Percentiles rank a stretch among this genome's conserved stretches.
These are phyloP conservation scores for Trachelus stipa DNA, from an alignment of 2,888 invertebrate genomes.

Conservation along the genomic window DNA sequence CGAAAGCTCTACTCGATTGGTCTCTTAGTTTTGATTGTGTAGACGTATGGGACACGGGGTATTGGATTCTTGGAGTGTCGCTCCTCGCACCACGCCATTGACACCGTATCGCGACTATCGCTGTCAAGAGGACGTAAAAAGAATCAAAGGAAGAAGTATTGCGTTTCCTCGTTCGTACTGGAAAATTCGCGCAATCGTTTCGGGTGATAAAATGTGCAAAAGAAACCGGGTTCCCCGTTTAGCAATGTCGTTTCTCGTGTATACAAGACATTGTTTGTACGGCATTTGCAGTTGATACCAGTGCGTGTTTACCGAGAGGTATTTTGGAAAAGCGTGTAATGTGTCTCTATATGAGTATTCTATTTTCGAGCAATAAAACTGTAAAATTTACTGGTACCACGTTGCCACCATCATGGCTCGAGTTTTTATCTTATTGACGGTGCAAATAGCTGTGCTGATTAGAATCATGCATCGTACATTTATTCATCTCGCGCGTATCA, in stretches of 20 bases:
- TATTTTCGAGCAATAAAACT: not conserved
- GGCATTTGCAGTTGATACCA: not conserved
- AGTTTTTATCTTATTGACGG: not conserved
- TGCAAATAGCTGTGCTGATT: not conserved
- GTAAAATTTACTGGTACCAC: not conserved
- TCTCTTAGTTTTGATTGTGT: not conserved
- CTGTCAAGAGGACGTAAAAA: not conserved
- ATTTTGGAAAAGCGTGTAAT: not conserved
- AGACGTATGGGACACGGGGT: not conserved
- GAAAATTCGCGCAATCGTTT: not conserved
- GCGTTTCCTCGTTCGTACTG: not conserved
- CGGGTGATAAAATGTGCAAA: not conserved
- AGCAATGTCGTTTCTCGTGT: not conserved
- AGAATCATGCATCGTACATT: not conserved
- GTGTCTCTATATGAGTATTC: too few relatives aligned
- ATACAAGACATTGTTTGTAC: not conserved
- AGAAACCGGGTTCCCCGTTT: not conserved
- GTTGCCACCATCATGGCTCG: not conserved
- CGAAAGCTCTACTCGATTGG: not conserved
- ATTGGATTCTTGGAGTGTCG: not conserved
- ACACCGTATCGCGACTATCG: not conserved
- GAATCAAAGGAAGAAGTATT: not conserved
- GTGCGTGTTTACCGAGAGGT: not conserved
- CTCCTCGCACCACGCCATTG: not conserved
- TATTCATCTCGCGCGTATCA: not conserved